Evolutionary conservation across 2,113 vertebrate genomes (phyloP).

Genomic region (Platysteira castanea): DNA sequence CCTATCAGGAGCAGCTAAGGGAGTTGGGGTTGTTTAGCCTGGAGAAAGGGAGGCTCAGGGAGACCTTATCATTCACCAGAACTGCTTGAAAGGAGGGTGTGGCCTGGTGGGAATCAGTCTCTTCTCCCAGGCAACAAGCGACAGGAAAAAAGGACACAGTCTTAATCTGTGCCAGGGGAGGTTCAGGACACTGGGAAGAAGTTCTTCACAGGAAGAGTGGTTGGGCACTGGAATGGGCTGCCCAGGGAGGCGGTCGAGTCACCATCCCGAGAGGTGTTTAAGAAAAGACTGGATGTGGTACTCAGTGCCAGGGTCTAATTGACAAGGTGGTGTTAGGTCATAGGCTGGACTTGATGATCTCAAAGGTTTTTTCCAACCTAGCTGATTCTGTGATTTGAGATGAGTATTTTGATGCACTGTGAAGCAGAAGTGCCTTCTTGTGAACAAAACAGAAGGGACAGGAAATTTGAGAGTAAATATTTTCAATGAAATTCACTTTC

Average conservation of each 20-base stretch:
- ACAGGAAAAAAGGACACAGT: background rate
- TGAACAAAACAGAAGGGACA: background rate
- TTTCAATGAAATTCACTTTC: background rate
- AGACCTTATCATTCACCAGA: background rate
- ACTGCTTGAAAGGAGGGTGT: background rate
- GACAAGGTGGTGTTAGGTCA: background rate
- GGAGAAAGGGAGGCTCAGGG: background rate
- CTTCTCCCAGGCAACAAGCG: background rate
- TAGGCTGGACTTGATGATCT: background rate
- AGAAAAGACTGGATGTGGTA: background rate
- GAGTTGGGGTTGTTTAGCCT: background rate
- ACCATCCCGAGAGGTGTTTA: background rate
- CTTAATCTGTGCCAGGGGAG: background rate
- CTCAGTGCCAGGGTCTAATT: background rate
- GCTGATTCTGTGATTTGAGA: background rate
- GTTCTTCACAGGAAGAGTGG: background rate
- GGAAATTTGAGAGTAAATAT: background rate
- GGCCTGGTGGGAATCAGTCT: background rate
- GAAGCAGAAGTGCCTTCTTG: background rate
- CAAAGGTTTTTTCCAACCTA: background rate
- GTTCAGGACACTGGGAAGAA: background rate
- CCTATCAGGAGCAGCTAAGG: background rate
- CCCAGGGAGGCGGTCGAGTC: background rate
- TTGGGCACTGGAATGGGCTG: background rate
- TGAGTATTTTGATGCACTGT: background rate